Evolutionary conservation across 1,140 invertebrate species (phyloP).

Genomic region (Drosophila leontia): DNA sequence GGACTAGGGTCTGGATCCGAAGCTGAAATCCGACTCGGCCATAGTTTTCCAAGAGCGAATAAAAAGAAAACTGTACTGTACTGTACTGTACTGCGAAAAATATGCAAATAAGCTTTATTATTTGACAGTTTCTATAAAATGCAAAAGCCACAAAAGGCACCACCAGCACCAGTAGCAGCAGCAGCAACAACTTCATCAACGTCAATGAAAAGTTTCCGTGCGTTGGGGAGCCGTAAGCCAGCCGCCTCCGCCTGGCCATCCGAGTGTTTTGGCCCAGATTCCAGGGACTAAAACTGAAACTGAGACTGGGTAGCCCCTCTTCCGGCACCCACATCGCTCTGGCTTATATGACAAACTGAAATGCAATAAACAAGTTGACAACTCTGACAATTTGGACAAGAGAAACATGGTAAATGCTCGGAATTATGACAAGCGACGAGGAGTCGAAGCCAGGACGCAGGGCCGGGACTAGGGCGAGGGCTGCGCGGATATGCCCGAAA

Average conservation of each 20-base stretch:
- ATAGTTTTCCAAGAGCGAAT: conserved; percentile 16
- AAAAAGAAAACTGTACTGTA: conserved; percentile 7
- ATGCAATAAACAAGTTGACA: conserved; percentile 77
- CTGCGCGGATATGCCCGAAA: not conserved
- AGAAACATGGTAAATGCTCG: conserved; percentile 72
- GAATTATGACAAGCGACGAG: conserved; percentile 67
- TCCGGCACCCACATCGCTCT: conserved; percentile 20
- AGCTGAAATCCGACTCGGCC: conserved; percentile 16
- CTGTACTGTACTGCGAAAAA: conserved; percentile 32
- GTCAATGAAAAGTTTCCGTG: conserved; percentile 56
- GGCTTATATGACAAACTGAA: conserved; percentile 65
- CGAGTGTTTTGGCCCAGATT: conserved; percentile 28
- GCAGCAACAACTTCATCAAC: conserved; percentile 60
- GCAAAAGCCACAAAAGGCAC: conserved; percentile 63
- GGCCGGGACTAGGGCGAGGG: not conserved
- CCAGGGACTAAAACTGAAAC: not conserved
- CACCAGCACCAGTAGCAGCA: conserved; percentile 9
- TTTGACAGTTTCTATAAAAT: conserved; percentile 69
- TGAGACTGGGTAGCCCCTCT: not conserved
- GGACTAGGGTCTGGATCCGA: conserved; percentile 1
- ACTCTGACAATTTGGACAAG: conserved; percentile 74
- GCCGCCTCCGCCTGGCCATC: conserved; percentile 31
- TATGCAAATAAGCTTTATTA: conserved; percentile 67
- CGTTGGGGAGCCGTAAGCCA: conserved; percentile 19
- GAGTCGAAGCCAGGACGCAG: conserved; percentile 41